Conservation (phyloP, 37 sponge, comb jelly and placozoan species). For the Aplysina aerophoba region DNA sequence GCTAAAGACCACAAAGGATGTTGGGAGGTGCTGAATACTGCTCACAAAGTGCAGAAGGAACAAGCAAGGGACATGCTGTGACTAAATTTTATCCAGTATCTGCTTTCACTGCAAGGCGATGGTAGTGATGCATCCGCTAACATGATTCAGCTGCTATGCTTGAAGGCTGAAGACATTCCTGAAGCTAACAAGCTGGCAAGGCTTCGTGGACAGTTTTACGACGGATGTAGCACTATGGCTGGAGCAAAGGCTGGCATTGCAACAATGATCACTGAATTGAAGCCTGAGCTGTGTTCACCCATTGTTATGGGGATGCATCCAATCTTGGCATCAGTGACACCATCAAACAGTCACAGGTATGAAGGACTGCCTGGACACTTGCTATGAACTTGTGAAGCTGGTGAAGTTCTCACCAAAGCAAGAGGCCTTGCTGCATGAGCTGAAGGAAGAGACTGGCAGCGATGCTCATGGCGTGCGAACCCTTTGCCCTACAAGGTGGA, state of each 20-base stretch:
- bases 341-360: constrained; percentile 45
- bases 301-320: constrained; percentile 80
- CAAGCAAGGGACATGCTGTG: constrained; percentile 71
- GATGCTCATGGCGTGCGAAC: constrained; percentile 62
- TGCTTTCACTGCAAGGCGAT: constrained; percentile 61
- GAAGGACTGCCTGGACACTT: constrained; percentile 69
- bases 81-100: constrained; percentile 65
- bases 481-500: constrained; percentile 75
- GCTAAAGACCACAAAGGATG: constrained; percentile 63
- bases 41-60: constrained; percentile 65
- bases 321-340: constrained; percentile 70
- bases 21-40: constrained; percentile 69
- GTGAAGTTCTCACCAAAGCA: constrained; percentile 73
- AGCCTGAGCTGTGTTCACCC: constrained; percentile 68
- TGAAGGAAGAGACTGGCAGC: constrained; percentile 68
- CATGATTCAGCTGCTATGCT: constrained; percentile 60
- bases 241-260: constrained; percentile 71
- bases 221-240: constrained; percentile 78
- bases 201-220: constrained; percentile 77
- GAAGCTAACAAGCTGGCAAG: constrained; percentile 35
- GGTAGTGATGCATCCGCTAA: constrained; percentile 66
- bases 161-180: constrained; percentile 65
- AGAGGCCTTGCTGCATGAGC: constrained; percentile 52
- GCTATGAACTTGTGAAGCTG: constrained; percentile 65
- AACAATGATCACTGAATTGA: constrained; percentile 45